Evolutionary conservation across 2,888 invertebrate species (phyloP).

Genomic region (Hypomecis atomaria): DNA sequence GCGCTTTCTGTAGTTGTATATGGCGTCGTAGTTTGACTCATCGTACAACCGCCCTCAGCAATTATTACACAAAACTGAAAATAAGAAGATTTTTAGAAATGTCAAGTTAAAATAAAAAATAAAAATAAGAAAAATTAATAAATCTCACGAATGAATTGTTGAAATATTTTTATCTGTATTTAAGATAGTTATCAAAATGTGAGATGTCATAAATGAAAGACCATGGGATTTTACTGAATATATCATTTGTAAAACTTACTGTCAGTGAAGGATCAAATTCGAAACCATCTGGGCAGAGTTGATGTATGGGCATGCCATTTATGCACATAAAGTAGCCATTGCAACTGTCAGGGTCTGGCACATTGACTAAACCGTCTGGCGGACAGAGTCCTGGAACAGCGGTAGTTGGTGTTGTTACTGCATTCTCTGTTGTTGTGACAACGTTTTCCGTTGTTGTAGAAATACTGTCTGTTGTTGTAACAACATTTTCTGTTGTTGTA

Average conservation of each 20-base stretch:
- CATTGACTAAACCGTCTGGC: constrained; percentile 45
- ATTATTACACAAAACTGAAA: too few species aligned
- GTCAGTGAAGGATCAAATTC: constrained; percentile 46
- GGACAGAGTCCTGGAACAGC: constrained; percentile 37
- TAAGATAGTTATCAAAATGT: too few species aligned
- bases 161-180: too few species aligned
- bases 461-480: neutral
- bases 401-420: neutral
- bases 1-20: constrained; percentile 5
- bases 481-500: neutral
- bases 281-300: constrained; percentile 47
- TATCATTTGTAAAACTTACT: neutral
- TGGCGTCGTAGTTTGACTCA: constrained; percentile 7
- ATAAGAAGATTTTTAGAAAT: too few species aligned
- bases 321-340: constrained; percentile 54
- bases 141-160: too few species aligned
- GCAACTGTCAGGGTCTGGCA: constrained; percentile 54
- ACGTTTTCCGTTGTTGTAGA: neutral
- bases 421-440: neutral
- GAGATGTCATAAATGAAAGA: too few species aligned
- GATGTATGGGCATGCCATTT: constrained; percentile 42
- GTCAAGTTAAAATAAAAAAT: too few species aligned
- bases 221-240: too few species aligned
- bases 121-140: too few species aligned
- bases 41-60: neutral